These are phyloP conservation scores for Ceyx erithaca DNA, from an alignment of 2,797 vertebrate genomes.

Conservation along the genomic window DNA sequence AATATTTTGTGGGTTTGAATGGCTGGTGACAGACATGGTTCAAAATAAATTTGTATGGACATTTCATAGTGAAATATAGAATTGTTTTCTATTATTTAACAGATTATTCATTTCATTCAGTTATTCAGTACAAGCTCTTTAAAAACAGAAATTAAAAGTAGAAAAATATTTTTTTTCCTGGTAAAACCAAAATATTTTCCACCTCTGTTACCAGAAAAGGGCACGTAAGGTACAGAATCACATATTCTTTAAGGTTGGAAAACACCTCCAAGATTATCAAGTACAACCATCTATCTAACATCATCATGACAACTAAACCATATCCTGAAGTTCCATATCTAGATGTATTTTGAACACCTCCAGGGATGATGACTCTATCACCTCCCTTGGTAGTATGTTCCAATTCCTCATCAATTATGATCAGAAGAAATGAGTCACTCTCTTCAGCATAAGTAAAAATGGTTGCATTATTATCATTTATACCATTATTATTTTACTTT, in stretches of 20 bases:
- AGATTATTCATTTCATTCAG: not conserved
- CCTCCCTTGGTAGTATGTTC: too few relatives aligned
- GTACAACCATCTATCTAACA: too few relatives aligned
- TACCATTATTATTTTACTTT: not conserved
- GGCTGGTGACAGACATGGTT: not conserved
- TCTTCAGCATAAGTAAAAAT: not conserved
- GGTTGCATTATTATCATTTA: not conserved
- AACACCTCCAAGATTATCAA: too few relatives aligned
- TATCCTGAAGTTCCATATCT: too few relatives aligned
- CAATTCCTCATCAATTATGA: too few relatives aligned
- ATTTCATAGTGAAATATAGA: not conserved
- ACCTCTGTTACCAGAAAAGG: not conserved
- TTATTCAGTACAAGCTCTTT: not conserved
- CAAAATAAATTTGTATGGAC: not conserved
- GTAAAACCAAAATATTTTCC: not conserved
- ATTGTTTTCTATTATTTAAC: not conserved
- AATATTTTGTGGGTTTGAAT: not conserved
- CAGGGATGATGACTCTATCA: too few relatives aligned
- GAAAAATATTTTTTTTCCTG: rapidly evolving
- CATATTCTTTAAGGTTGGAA: too few relatives aligned
- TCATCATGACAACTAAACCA: too few relatives aligned
- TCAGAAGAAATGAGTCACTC: not conserved
- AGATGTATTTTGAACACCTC: too few relatives aligned
- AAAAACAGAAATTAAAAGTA: not conserved
- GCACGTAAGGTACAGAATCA: not conserved